Evolutionary conservation across 2,888 invertebrate genomes (phyloP), one percentile per base, ranked within the genome.

Genomic region (Ophion slaviceki): DNA sequence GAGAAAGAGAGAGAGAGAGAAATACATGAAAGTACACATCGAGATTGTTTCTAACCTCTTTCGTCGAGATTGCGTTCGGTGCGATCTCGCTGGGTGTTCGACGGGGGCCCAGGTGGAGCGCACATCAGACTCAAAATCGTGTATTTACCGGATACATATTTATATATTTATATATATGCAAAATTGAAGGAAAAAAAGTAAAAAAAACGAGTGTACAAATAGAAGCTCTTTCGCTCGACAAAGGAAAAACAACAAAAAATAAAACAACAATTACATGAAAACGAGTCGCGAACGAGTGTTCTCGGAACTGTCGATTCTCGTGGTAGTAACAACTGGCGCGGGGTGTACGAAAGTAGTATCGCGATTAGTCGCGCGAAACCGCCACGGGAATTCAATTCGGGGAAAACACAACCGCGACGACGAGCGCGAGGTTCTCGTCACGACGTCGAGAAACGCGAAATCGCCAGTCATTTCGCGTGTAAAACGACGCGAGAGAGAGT

Each of bases 1-100:
- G 5, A 70, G 14, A 45, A n/a, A 64, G 40, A 24, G 5, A 59
- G 2, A 57, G 24, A 70, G 7, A 20, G 36, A 59, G 40, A 59
- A 28, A 40, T 62, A 79, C 40, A 57, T 0, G 66, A 40, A 77
- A 70, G 24, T 80, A 67, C 59, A 76, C 70, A 82, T 85, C 53
- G 70, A 74, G 80, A 68, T 68, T 82, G 78, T 84, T 76, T 78
- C 88, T 88, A 88, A 88, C 88, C 88, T 88, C 88, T 80, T 82
- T 82, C 81, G 82, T 72, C 78, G 74, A 74, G 75, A 81, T 47
- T 80, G 80, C 75, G 80, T 83, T 81, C 72, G 68, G 68, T 78
- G 75, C 53, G 80, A 80, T 77, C 64, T 86, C 83, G 80, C 72
- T 83, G 86, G 59, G 83, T 84, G 80, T 74, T 81, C 86, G 86